phyloP scores from a whole-genome alignment of 2,888 invertebrate species.

The Julus scandinavius region DNA sequence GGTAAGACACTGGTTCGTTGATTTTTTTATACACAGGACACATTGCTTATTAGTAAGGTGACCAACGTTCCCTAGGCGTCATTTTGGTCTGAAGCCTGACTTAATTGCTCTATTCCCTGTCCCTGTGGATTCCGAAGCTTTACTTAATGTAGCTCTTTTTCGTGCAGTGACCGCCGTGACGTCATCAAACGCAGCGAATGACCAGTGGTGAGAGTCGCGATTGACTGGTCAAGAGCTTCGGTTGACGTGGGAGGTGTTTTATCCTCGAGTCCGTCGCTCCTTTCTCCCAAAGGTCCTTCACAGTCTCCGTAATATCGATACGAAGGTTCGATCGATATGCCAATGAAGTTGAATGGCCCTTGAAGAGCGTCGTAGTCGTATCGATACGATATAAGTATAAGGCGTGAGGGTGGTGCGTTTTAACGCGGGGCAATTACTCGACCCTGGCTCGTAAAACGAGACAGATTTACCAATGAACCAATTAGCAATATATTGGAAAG shows the following conservation, averaged over 20 bases:
- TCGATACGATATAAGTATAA: too few species aligned
- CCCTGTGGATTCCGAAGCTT: too few species aligned
- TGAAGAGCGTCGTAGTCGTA: neutral
- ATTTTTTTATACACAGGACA: too few species aligned
- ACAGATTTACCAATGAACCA: neutral
- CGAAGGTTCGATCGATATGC: neutral
- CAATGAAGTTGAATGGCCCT: conserved; percentile 24
- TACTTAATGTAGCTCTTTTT: too few species aligned
- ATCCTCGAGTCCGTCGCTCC: conserved; percentile 29
- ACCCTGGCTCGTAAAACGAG: neutral
- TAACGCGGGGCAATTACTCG: too few species aligned
- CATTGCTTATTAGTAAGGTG: too few species aligned
- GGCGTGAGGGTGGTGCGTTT: neutral
- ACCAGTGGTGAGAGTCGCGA: neutral
- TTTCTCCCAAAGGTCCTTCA: neutral
- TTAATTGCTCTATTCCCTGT: too few species aligned
- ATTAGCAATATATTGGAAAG: too few species aligned
- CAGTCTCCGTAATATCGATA: conserved; percentile 34
- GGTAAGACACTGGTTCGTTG: too few species aligned
- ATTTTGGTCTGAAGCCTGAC: too few species aligned
- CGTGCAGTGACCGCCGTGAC: too few species aligned
- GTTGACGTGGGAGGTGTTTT: neutral
- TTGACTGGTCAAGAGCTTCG: neutral
- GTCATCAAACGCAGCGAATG: neutral
- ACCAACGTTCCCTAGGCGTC: too few species aligned